phyloP scores from a whole-genome alignment of 2,888 invertebrate genomes.

The Rapana venosa region DNA sequence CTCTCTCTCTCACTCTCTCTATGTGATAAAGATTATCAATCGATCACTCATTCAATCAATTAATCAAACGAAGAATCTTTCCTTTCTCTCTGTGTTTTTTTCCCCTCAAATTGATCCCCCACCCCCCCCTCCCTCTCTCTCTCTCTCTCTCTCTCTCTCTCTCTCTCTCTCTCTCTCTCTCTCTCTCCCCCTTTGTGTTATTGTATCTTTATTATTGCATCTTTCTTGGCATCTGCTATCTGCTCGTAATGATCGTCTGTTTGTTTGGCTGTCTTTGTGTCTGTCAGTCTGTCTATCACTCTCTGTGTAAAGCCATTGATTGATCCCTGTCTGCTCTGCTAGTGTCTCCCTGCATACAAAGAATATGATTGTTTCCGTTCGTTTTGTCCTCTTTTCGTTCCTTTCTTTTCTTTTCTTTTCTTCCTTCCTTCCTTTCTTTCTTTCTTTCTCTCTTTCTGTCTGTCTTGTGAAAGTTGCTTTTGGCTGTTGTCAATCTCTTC shows the following conservation, averaged over 20 bases:
- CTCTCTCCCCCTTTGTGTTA: not conserved
- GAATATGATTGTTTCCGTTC: too few species aligned
- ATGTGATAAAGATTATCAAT: too few species aligned
- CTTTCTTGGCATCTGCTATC: not conserved
- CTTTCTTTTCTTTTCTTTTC: not conserved
- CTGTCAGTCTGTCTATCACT: not conserved
- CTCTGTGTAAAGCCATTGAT: not conserved
- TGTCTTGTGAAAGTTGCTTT: too few species aligned
- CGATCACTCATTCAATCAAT: too few species aligned
- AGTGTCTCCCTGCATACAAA: too few species aligned
- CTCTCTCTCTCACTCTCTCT: not conserved
- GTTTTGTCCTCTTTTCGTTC: not conserved
- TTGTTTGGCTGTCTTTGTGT: not conserved
- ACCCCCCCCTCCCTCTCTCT: not conserved
- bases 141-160: slow-evolving; percentile 7
- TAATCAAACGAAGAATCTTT: too few species aligned
- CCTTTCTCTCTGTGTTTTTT: not conserved
- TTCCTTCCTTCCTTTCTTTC: not conserved
- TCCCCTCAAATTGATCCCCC: not conserved
- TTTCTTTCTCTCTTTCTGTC: too few species aligned
- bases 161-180: not conserved
- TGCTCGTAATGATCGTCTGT: not conserved
- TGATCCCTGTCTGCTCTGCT: too few species aligned
- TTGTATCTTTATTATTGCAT: not conserved
- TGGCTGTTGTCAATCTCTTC: too few species aligned